Conservation (phyloP, 2,888 invertebrate species). For the Andrena trimmerana region DNA sequence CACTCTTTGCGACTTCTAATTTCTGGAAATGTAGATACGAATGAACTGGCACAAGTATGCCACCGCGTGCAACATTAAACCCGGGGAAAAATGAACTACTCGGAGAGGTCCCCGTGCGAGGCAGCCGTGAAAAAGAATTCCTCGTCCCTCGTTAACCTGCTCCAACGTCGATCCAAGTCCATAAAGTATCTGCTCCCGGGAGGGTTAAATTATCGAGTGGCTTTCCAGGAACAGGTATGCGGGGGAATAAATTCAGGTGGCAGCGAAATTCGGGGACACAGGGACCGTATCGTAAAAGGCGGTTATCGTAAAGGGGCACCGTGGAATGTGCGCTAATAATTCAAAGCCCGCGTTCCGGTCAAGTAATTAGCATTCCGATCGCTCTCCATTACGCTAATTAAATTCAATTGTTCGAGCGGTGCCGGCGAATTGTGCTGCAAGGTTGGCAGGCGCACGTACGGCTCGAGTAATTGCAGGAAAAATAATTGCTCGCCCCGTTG, state of each 20-base stretch:
- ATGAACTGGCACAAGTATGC: too few species aligned
- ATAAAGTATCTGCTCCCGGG: slow-evolving; percentile 43
- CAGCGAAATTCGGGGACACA: slow-evolving; percentile 39
- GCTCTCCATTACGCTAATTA: slow-evolving; percentile 66
- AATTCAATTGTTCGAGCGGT: slow-evolving; percentile 65
- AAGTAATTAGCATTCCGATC: slow-evolving; percentile 66
- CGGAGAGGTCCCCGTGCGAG: background rate
- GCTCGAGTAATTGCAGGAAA: slow-evolving; percentile 57
- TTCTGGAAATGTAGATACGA: too few species aligned
- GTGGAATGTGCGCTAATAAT: slow-evolving; percentile 51
- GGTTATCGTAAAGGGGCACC: slow-evolving; percentile 50
- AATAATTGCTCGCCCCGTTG: slow-evolving; percentile 53
- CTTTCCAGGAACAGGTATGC: slow-evolving; percentile 40
- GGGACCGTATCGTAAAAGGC: slow-evolving; percentile 21
- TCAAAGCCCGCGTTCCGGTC: slow-evolving; percentile 52
- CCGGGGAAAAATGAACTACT: background rate
- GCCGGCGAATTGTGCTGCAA: slow-evolving; percentile 36
- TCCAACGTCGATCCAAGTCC: slow-evolving; percentile 12
- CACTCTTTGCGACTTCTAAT: too few species aligned
- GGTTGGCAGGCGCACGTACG: slow-evolving; percentile 32
- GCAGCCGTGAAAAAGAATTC: slow-evolving; percentile 39
- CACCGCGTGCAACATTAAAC: background rate
- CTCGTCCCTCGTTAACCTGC: slow-evolving; percentile 36
- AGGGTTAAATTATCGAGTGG: slow-evolving; percentile 46
- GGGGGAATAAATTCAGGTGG: slow-evolving; percentile 29